Conservation (phyloP, 2,113 vertebrate species). For the Hirundichthys speculiger region DNA sequence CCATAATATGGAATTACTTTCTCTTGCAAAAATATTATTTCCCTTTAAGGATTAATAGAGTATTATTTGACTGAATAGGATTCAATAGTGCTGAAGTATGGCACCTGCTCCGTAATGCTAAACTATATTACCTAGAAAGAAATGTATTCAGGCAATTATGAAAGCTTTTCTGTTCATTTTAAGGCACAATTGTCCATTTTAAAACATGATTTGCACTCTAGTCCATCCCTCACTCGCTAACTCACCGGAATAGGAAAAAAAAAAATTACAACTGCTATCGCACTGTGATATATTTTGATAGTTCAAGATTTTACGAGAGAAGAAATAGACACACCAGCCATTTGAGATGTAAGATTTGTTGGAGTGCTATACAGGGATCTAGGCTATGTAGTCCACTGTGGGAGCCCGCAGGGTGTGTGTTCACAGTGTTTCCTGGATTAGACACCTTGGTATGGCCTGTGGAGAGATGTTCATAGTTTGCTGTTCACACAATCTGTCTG, state of each 20-base stretch:
- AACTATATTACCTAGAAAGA: too few relatives aligned
- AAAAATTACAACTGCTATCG: neutral
- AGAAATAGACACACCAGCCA: neutral
- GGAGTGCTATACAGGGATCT: conserved; percentile 23
- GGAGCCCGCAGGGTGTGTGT: conserved; percentile 75
- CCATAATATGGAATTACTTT: too few relatives aligned
- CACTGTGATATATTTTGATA: neutral
- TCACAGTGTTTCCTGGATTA: conserved; percentile 79
- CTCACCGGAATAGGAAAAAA: neutral
- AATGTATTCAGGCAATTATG: too few relatives aligned
- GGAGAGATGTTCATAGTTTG: conserved; percentile 74
- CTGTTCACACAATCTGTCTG: conserved; percentile 78
- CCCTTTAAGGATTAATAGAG: too few relatives aligned
- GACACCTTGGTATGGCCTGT: conserved; percentile 78
- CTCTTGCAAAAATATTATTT: too few relatives aligned
- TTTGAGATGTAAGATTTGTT: conserved; percentile 24
- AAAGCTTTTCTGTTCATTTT: too few relatives aligned
- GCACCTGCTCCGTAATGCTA: too few relatives aligned
- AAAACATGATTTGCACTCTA: neutral
- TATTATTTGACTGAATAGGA: too few relatives aligned
- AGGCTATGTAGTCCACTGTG: conserved; percentile 50
- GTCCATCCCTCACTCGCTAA: neutral
- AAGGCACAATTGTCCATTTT: too few relatives aligned
- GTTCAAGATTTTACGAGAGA: conserved; percentile 2
- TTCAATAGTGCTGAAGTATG: too few relatives aligned